phyloP scores from a whole-genome alignment of 1,140 invertebrate genomes.

The Lepidurus apus region DNA sequence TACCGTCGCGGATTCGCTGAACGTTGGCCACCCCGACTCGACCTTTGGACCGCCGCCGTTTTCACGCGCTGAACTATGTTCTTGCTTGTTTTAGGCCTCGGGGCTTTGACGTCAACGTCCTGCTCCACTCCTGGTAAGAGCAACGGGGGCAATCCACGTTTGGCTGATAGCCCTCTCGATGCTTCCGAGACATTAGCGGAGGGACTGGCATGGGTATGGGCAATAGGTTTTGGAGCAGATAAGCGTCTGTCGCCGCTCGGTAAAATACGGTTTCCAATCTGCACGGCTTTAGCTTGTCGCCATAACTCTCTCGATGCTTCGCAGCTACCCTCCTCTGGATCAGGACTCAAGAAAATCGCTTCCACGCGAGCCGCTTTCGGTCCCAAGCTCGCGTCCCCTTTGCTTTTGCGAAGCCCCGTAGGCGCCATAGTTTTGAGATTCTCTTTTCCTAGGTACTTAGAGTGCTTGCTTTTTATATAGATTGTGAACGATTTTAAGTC shows the following conservation, averaged over 20 bases:
- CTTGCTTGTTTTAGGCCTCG: background rate
- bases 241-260: background rate
- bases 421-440: background rate
- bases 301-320: conserved; percentile 33
- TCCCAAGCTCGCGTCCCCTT: background rate
- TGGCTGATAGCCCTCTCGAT: background rate
- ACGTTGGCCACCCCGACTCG: background rate
- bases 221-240: background rate
- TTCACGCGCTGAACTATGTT: background rate
- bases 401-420: background rate
- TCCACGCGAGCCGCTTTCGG: conserved; percentile 30
- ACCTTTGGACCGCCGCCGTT: conserved; percentile 11
- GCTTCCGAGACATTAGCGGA: background rate
- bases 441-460: background rate
- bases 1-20: background rate
- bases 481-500: background rate
- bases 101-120: background rate
- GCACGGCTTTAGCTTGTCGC: conserved; percentile 32
- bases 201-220: background rate
- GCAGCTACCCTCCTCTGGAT: conserved; percentile 32
- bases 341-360: conserved; percentile 34
- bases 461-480: background rate
- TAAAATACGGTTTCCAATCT: conserved; percentile 27
- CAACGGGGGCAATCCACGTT: background rate
- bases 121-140: conserved; percentile 6